Conservation (phyloP, 2,797 vertebrate genomes). For the Hyperoplus lanceolatus region DNA sequence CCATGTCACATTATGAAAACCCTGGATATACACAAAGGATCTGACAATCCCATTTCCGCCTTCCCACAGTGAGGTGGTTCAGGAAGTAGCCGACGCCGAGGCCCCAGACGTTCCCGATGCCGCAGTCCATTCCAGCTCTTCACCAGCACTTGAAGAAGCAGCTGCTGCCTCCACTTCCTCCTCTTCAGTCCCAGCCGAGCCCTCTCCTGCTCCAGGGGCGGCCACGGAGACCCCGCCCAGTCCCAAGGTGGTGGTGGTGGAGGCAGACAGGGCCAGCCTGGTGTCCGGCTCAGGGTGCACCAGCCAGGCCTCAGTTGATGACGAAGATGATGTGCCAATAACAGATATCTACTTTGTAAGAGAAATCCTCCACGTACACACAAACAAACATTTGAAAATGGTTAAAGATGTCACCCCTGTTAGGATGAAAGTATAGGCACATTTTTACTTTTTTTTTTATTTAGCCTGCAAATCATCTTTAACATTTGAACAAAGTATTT, state of each 20-base stretch:
- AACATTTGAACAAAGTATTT: neutral
- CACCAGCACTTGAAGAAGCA: constrained; percentile 67
- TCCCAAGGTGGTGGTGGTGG: constrained; percentile 75
- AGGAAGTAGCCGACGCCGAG: constrained; percentile 54
- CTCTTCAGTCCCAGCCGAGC: constrained; percentile 60
- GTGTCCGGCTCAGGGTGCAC: constrained; percentile 92
- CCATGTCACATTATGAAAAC: neutral
- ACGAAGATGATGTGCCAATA: constrained; percentile 91
- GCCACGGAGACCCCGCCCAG: constrained; percentile 55
- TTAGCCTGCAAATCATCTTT: constrained; percentile 25
- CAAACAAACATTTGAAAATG: neutral
- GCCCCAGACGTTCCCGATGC: constrained; percentile 38
- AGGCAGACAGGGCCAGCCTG: constrained; percentile 91
- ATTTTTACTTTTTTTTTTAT: constrained; percentile 37
- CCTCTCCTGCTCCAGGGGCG: constrained; percentile 46
- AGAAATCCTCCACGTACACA: constrained; percentile 11
- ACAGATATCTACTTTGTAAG: constrained; percentile 99
- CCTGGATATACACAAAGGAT: accelerated
- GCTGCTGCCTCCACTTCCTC: constrained; percentile 41
- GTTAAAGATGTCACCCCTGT: neutral
- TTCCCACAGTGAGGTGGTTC: constrained; percentile 73
- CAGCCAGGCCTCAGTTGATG: constrained; percentile 95
- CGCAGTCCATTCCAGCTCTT: constrained; percentile 73
- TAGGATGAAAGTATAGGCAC: neutral
- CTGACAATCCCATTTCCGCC: neutral